Evolutionary conservation across 2,888 invertebrate species (phyloP).

Genomic region (Philaethria dido): DNA sequence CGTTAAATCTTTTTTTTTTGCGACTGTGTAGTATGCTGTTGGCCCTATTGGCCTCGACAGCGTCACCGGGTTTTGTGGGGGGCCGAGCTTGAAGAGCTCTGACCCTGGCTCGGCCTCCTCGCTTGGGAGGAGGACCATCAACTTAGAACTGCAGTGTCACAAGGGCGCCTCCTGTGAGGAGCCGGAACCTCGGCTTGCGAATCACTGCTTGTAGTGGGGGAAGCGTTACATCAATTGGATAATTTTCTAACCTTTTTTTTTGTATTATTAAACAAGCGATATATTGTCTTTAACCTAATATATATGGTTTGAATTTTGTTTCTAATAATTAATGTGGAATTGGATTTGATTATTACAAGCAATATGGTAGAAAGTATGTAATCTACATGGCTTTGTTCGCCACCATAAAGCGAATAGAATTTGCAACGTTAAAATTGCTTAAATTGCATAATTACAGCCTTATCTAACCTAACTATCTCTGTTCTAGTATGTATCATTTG

Average conservation of each 20-base stretch:
- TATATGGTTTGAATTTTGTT: conserved; percentile 4
- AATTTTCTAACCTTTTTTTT: not conserved
- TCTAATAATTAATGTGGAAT: conserved; percentile 5
- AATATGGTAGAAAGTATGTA: conserved; percentile 9
- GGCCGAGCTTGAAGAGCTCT: too few relatives aligned
- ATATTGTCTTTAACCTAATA: not conserved
- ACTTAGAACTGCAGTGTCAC: too few relatives aligned
- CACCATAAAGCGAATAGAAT: not conserved
- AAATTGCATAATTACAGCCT: conserved; percentile 12
- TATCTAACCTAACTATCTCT: conserved; percentile 11
- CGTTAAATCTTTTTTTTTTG: too few relatives aligned
- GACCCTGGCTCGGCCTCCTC: too few relatives aligned
- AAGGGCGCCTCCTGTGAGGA: too few relatives aligned
- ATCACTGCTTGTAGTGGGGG: too few relatives aligned
- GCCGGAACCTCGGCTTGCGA: too few relatives aligned
- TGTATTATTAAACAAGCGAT: not conserved
- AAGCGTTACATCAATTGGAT: too few relatives aligned
- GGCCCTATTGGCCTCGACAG: too few relatives aligned
- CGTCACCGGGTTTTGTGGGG: too few relatives aligned
- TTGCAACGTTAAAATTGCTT: conserved; percentile 9
- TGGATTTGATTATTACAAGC: conserved; percentile 11
- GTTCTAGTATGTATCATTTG: conserved; percentile 1
- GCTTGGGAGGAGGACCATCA: too few relatives aligned
- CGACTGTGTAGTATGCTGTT: too few relatives aligned
- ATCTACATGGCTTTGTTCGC: not conserved